These are phyloP conservation scores for Cosmorhoe ocellata DNA, from an alignment of 2,888 invertebrate species.

Conservation along the genomic window DNA sequence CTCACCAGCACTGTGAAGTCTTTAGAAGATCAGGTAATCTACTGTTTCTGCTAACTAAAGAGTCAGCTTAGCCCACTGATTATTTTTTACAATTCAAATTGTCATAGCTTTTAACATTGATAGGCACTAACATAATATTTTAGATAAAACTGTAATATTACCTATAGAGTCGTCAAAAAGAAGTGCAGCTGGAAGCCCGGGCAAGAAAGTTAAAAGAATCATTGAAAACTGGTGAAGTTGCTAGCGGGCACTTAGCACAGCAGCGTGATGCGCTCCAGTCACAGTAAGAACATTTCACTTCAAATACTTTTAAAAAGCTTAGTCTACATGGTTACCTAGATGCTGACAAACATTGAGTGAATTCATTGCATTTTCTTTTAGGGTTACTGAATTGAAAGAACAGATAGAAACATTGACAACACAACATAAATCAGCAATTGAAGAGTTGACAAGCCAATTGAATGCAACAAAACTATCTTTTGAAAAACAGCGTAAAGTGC, in stretches of 20 bases:
- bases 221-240: constrained; percentile 69
- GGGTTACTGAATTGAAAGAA: constrained; percentile 60
- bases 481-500: constrained; percentile 50
- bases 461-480: constrained; percentile 50
- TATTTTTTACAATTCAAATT: no score
- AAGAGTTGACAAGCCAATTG: constrained; percentile 57
- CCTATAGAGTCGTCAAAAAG: constrained; percentile 67
- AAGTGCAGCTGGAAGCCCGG: constrained; percentile 69
- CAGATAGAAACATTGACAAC: constrained; percentile 55
- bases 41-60: no score
- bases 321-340: no score
- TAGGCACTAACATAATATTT: no score
- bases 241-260: constrained; percentile 61
- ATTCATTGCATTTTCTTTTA: constrained; percentile 29
- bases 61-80: no score
- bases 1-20: constrained; percentile 69
- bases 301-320: no score
- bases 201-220: constrained; percentile 73
- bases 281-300: constrained; percentile 50
- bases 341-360: no score
- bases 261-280: constrained; percentile 62
- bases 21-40: constrained; percentile 69
- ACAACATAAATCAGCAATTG: constrained; percentile 53
- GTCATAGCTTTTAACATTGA: no score
- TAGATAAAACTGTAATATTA: no score